Conservation (phyloP, 1,140 invertebrate species). For the Hetaerina americana region DNA sequence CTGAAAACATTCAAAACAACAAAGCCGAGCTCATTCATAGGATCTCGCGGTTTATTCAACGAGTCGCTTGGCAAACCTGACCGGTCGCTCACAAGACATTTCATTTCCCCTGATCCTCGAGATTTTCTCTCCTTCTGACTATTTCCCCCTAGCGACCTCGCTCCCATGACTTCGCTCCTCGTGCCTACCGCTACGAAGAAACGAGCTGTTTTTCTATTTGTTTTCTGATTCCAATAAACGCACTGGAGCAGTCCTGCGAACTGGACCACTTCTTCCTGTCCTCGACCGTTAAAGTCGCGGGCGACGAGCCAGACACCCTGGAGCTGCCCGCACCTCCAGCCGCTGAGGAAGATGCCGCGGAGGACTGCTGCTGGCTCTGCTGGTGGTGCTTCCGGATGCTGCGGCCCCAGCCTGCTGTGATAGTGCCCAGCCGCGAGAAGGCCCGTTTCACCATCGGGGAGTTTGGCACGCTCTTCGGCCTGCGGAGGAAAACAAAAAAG, state of each 20-base stretch:
- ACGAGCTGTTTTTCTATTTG: background rate
- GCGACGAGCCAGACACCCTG: background rate
- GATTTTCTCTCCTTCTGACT: too few relatives aligned
- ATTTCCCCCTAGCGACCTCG: too few relatives aligned
- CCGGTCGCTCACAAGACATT: too few relatives aligned
- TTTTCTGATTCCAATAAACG: too few relatives aligned
- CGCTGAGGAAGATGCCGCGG: background rate
- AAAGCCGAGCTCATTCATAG: too few relatives aligned
- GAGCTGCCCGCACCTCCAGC: background rate
- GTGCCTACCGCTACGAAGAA: too few relatives aligned
- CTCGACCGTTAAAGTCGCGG: constrained; percentile 45
- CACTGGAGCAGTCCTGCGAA: constrained; percentile 82
- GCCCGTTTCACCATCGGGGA: constrained; percentile 90
- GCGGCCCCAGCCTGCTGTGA: constrained; percentile 79
- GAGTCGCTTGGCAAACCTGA: too few relatives aligned
- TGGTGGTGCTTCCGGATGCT: constrained; percentile 64
- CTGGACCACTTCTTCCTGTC: constrained; percentile 87
- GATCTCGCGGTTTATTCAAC: too few relatives aligned
- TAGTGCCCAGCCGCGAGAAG: constrained; percentile 72
- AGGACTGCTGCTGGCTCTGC: constrained; percentile 26
- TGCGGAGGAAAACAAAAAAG: too few relatives aligned
- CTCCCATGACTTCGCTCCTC: too few relatives aligned
- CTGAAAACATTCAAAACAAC: too few relatives aligned
- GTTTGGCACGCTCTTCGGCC: constrained; percentile 83
- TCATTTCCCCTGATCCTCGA: too few relatives aligned